Conservation (phyloP, 1,140 invertebrate species). For the Lutraria rhynchaena region DNA sequence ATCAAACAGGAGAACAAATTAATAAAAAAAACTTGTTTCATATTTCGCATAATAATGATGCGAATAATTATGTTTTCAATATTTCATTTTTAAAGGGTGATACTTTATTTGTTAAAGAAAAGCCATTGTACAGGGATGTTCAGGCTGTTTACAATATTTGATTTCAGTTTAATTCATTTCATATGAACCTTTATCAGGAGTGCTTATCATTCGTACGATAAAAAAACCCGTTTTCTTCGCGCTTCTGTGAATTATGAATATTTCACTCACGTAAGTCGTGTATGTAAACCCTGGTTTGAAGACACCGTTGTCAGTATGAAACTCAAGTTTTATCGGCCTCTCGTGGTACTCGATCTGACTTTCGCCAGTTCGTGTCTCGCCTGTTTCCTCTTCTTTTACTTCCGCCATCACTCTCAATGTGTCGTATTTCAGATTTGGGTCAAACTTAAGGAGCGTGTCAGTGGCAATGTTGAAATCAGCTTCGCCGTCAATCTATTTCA, state of each 20-base stretch:
- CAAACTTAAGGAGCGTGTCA: slow-evolving; percentile 44
- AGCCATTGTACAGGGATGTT: no score
- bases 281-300: slow-evolving; percentile 51
- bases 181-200: no score
- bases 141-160: no score
- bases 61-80: no score
- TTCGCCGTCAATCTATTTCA: slow-evolving; percentile 46
- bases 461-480: slow-evolving; percentile 48
- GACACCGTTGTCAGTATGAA: neutral
- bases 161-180: no score
- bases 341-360: slow-evolving; percentile 16
- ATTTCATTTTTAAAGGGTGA: no score
- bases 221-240: neutral
- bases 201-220: no score
- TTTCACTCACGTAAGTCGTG: slow-evolving; percentile 32
- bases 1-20: no score
- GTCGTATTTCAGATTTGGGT: slow-evolving; percentile 31
- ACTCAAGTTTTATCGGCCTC: slow-evolving; percentile 7
- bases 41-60: no score
- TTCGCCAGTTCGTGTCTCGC: slow-evolving; percentile 17
- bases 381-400: slow-evolving; percentile 42
- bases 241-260: neutral
- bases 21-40: neutral
- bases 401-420: slow-evolving; percentile 18
- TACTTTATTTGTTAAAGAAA: no score